Conservation (phyloP, 64 coral and sea anemone genomes). For the Platygyra sinensis region DNA sequence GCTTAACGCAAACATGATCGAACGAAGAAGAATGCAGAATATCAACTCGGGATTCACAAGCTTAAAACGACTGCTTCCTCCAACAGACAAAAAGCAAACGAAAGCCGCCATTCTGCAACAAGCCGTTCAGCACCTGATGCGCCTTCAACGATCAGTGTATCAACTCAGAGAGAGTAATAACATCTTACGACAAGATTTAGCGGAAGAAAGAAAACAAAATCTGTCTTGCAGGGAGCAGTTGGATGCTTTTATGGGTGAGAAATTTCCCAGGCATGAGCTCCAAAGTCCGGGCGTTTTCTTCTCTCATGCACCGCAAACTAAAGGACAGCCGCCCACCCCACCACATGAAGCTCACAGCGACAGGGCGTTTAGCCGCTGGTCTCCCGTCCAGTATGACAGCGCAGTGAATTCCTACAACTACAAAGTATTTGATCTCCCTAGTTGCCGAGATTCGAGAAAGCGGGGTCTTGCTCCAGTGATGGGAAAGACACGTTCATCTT, state of each 20-base stretch:
- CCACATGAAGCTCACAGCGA: not conserved
- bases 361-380: conserved; percentile 7
- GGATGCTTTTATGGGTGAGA: not conserved
- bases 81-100: conserved; percentile 80
- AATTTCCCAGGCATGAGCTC: not conserved
- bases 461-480: not conserved
- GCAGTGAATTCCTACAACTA: not conserved
- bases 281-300: not conserved
- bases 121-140: conserved; percentile 80
- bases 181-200: conserved; percentile 29
- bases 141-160: conserved; percentile 75
- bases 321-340: not conserved
- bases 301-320: not conserved
- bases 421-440: not conserved
- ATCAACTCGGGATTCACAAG: conserved; percentile 84
- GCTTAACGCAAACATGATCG: conserved; percentile 87
- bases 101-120: conserved; percentile 88
- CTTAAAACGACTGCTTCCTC: conserved; percentile 86
- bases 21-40: conserved; percentile 93
- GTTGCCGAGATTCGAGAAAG: conserved; percentile 1
- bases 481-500: not conserved
- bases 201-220: conserved; percentile 22
- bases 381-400: too few relatives aligned
- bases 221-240: not conserved
- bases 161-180: conserved; percentile 77